Base-by-base conservation (phyloP, 1,140 invertebrate genomes). In the Heliconius hewitsoni region DNA sequence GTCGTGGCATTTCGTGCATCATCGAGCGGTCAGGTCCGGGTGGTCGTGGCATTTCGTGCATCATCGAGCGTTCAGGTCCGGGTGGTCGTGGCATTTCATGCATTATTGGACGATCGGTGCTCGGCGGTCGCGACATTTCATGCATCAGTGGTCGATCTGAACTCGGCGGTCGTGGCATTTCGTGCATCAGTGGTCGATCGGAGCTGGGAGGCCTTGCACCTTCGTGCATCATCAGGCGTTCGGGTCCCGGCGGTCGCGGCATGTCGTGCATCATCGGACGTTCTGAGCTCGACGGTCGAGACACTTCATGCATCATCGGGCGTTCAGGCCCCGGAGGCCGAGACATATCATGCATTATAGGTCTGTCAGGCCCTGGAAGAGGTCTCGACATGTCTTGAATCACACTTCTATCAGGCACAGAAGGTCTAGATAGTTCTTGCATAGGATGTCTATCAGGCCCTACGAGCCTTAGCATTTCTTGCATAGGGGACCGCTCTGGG, bases 251-350 rank as follows among this genome's bases (percentile, higher is more conserved):
- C 0, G 91, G 91, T n/a, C 82, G 72, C 16, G 60, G 30, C 82
- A 83, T 79, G 1, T 81, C 80, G 27, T 81, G 82, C 60, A 82
- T 73, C n/a, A n/a, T 16, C 8, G 74, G 74, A 8, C 78, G 70
- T n/a, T 78, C 77, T 52, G 80, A 55, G 55, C 71, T 66, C 23
- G 78, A 78, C 3, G 73, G 73, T 34, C 77, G 92, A 71, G 93
- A 87, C 74, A 86, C 89, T 76, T 94, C 94, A 42, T 93, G 89
- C 6, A 92, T 83, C 19, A 86, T 87, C 80, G 94, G 89, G 42
- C 77, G 74, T 42, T 76, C 73, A 16, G 78, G 46, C 23, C 73
- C 74, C 23, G 74, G 50, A 4, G 78, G 78, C 37, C 78, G 78
- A 42, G 71, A 34, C 39, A 80, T 73, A 6, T 80, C 78, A 23